phyloP scores from a whole-genome alignment of 2,113 vertebrate species.

The Kryptolebias marmoratus region DNA sequence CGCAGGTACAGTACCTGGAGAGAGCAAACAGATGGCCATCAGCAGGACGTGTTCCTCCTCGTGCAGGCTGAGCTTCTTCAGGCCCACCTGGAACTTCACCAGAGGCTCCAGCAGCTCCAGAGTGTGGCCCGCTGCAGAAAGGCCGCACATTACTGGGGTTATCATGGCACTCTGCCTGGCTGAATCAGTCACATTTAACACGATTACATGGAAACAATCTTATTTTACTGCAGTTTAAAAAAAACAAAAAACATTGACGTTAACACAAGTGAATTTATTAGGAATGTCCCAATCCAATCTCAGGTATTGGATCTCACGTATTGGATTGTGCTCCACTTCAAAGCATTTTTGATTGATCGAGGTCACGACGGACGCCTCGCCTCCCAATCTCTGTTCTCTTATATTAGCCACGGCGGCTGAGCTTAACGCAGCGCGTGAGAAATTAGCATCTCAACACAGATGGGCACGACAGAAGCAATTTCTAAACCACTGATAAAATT shows the following conservation, averaged over 20 bases:
- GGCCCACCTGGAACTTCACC: slow-evolving; percentile 94
- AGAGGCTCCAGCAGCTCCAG: slow-evolving; percentile 94
- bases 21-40: slow-evolving; percentile 98
- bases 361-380: background rate
- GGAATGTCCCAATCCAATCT: background rate
- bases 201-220: background rate
- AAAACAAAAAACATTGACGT: background rate
- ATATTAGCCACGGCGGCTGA: background rate
- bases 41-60: slow-evolving; percentile 97
- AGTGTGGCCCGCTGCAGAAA: slow-evolving; percentile 88
- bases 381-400: background rate
- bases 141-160: slow-evolving; percentile 26
- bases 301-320: background rate
- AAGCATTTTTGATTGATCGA: background rate
- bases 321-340: background rate
- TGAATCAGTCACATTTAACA: background rate
- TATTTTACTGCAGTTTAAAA: background rate
- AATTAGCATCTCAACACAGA: no score
- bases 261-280: background rate
- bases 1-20: slow-evolving; percentile 84
- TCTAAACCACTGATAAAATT: no score
- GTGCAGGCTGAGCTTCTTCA: slow-evolving; percentile 94
- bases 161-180: background rate
- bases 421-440: background rate
- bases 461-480: no score